Conservation (phyloP, 53 echinoderm and acorn worm species). For the Paracentrotus lividus region DNA sequence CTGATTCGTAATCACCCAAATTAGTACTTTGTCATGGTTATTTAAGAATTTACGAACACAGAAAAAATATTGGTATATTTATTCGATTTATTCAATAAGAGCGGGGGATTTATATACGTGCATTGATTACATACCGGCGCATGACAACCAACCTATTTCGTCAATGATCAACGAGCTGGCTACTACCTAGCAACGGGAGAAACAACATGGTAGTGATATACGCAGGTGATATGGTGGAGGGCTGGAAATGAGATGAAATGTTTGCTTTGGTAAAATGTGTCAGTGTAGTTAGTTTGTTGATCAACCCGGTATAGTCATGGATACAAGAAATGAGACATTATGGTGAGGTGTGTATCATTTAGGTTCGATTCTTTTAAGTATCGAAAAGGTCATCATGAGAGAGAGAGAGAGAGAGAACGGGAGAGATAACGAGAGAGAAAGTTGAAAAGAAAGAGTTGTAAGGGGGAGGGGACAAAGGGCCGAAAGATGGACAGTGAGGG, state of each 20-base stretch:
- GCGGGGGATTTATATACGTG: neutral
- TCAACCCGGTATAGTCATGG: neutral
- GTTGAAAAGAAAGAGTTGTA: no score
- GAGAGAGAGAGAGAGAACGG: neutral
- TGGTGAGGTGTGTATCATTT: neutral
- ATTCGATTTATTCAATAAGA: neutral
- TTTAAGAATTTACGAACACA: neutral
- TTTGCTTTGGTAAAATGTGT: conserved; percentile 30
- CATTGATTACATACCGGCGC: neutral
- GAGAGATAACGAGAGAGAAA: no score
- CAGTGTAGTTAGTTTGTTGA: conserved; percentile 26
- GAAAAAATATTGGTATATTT: neutral
- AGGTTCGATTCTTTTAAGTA: no score
- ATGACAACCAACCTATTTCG: conserved; percentile 3
- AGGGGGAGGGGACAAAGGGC: neutral
- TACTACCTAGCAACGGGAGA: neutral
- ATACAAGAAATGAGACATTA: neutral
- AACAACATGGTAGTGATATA: neutral
- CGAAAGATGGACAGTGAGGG: neutral
- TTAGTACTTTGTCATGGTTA: neutral
- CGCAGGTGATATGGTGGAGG: neutral
- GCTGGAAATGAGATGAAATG: neutral
- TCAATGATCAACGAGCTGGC: neutral
- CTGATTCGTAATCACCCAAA: neutral
- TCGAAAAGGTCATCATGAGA: neutral